Evolutionary conservation across 2,113 vertebrate species (phyloP), one percentile per base, ranked within the genome.

Genomic region (Grammatotria lemairii): DNA sequence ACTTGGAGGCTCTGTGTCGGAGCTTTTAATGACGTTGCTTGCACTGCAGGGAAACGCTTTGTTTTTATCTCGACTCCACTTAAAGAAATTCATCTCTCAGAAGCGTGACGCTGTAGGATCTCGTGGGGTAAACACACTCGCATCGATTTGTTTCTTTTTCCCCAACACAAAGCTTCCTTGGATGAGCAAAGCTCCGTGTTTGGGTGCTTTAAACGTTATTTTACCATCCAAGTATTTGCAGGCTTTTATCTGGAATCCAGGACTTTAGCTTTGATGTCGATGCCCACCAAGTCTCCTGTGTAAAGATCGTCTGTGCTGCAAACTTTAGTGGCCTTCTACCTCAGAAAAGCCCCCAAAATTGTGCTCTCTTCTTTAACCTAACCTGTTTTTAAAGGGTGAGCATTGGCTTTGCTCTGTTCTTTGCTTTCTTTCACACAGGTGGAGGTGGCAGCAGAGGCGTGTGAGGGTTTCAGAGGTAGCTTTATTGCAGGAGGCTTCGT

Each of bases 281-380:
- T 28, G 23, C 9, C 4, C 68, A 7, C 40, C 6, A 47, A 1
- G 40, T 47, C 70, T 47, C 23, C 23, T 8, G 70, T 47, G 42
- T 28, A 42, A 45, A 0, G 21, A 28, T 28, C 6, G 8, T 73
- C 68, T 26, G 40, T 42, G 60, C 33, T 38, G 60, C 60, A 65
- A 65, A 65, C 63, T 14, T 68, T 38, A n/a, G n/a, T 13, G n/a
- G 8, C 21, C 21, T 45, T 26, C 38, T 47, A 17, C 40, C 70
- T 28, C 40, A 47, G 23, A 75, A 75, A 45, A 73, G 14, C 21
- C 40, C 21, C 13, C 0, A 5, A 11, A 26, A 11, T 0, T 0
- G 21, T 17, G 7, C 40, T 28, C n/a, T 70, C 14, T 28, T 47
- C 68, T 75, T 47, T 26, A 23, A 26, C 21, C 38, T 0, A 21